These are phyloP conservation scores for Xiphorhynchus erythropygius DNA, from an alignment of 2,797 vertebrate genomes.

Conservation along the genomic window DNA sequence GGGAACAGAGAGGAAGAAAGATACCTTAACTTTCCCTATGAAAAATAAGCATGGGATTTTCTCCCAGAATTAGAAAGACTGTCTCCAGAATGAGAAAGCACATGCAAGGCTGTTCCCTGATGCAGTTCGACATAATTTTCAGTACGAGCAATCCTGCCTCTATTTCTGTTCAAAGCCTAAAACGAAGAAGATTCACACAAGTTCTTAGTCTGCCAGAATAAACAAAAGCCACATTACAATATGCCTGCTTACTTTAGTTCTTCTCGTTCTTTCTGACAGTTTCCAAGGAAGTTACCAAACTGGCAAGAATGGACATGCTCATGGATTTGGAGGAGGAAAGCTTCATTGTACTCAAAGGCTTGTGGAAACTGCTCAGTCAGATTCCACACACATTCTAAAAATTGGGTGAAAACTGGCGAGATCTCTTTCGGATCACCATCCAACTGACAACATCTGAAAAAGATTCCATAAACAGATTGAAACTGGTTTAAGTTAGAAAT, in stretches of 20 bases:
- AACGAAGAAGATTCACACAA: neutral
- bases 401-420: constrained; percentile 96
- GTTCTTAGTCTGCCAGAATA: neutral
- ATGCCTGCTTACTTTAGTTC: constrained; percentile 87
- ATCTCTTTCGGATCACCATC: constrained; percentile 93
- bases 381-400: constrained; percentile 97
- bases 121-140: neutral
- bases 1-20: neutral
- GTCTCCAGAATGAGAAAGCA: neutral
- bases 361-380: constrained; percentile 93
- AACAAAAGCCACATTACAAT: neutral
- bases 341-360: constrained; percentile 95
- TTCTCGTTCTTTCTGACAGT: constrained; percentile 93
- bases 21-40: neutral
- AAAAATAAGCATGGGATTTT: neutral
- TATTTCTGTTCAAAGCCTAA: neutral
- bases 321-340: constrained; percentile 97
- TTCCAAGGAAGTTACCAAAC: constrained; percentile 96
- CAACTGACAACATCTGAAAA: constrained; percentile 91
- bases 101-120: neutral
- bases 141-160: neutral
- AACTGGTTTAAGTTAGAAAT: neutral
- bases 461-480: neutral
- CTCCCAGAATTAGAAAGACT: neutral
- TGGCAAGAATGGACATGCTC: constrained; percentile 97